Evolutionary conservation across 2,113 vertebrate genomes (phyloP), one percentile per base, ranked within the genome.

Genomic region (Cyprinodon variegatus): DNA sequence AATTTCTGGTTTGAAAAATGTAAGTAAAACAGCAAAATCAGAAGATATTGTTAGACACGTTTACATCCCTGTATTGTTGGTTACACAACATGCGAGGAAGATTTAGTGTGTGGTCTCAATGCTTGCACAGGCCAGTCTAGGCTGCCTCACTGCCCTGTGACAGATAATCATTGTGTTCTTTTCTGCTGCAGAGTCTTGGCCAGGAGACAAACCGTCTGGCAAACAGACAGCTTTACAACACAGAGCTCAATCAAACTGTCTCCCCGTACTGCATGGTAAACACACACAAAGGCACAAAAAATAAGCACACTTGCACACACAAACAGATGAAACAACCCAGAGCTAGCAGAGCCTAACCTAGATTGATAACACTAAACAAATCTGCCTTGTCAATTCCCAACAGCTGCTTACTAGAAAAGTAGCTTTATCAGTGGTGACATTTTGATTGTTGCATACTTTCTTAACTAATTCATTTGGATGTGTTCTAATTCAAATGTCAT

Each of bases 161-260:
- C 91, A 90, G 91, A 93, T 92, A 93, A 94, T 93, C 91, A 91
- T 89, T 90, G 82, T 87, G 79, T 85, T 93, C 89, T 92, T 90
- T 90, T 86, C 70, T 84, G 74, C 88, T 92, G 91, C 90, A 90
- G 76, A 88, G 82, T 92, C 86, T 91, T 89, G 91, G 92, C 89
- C 66, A 85, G 77, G 83, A 94, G 92, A 93, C 82, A 89, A 92
- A 90, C 86, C 81, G 92, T 90, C 92, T 93, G 92, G 91, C 90
- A 89, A 92, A 92, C 87, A 89, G 91, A 93, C 93, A 94, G 91
- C 88, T 94, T 95, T 92, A 93, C 87, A 66, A 86, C 71, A 68
- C 87, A 83, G 86, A 88, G 87, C 92, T 94, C 90, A 91, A 92
- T 93, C 92, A 94, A 90, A 90, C 85, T 85, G 79, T 88, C 91